A percentile compares a stretch with the other conserved stretches of the same genome.
phyloP scores from a whole-genome alignment of 2,113 vertebrate genomes.

The Pseudopipra pipra region DNA sequence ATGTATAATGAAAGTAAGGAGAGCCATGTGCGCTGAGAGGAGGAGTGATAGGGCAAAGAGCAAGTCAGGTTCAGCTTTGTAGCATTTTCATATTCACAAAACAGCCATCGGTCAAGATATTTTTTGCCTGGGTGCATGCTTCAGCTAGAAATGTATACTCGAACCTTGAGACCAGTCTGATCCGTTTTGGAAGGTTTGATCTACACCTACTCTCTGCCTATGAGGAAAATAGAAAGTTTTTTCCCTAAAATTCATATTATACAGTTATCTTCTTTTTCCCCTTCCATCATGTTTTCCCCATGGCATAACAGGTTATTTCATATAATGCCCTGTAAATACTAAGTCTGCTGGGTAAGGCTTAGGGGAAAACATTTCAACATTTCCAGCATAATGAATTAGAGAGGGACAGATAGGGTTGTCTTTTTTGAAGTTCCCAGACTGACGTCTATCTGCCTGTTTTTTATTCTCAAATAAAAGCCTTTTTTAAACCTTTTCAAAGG shows the following conservation, averaged over 20 bases:
- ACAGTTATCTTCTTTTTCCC: not conserved
- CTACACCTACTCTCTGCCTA: not conserved
- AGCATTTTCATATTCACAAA: not conserved
- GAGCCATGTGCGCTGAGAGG: not conserved
- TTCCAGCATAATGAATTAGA: slow-evolving; percentile 13
- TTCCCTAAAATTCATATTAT: not conserved
- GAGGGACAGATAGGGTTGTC: not conserved
- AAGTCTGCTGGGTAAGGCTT: not conserved
- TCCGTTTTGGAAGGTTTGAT: not conserved
- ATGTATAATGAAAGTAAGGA: not conserved
- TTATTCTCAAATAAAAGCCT: slow-evolving; percentile 19
- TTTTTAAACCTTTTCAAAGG: slow-evolving; percentile 34
- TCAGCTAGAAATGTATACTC: not conserved
- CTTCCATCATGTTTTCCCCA: not conserved
- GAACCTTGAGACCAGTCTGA: not conserved
- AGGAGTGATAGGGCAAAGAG: not conserved
- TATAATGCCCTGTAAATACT: slow-evolving; percentile 16
- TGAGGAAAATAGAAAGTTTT: not conserved
- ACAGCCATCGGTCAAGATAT: not conserved
- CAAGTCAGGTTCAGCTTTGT: not conserved
- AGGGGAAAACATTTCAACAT: not conserved
- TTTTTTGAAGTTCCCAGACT: slow-evolving; percentile 22
- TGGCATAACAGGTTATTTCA: not conserved
- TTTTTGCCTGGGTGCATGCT: not conserved
- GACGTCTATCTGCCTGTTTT: not conserved